These are phyloP conservation scores for Villa cingulata DNA, from an alignment of 2,888 invertebrate species.

Conservation along the genomic window DNA sequence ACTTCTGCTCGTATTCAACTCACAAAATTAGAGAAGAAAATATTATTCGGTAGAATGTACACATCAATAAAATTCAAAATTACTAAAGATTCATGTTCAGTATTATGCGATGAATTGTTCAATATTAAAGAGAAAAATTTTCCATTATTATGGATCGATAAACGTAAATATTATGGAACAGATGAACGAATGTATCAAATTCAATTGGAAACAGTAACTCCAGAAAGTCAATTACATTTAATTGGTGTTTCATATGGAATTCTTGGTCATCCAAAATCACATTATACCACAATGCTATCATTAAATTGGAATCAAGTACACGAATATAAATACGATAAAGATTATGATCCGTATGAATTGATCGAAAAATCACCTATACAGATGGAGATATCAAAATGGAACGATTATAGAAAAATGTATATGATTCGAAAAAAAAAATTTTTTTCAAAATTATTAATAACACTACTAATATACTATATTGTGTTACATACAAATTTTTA, in stretches of 20 bases:
- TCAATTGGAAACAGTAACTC: slow-evolving; percentile 28
- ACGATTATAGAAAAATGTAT: not conserved
- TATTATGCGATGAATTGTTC: slow-evolving; percentile 18
- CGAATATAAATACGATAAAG: slow-evolving; percentile 19
- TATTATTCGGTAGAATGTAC: not conserved
- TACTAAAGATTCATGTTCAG: no score
- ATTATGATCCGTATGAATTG: slow-evolving; percentile 28
- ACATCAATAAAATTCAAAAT: not conserved
- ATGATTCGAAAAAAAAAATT: not conserved
- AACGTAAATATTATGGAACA: slow-evolving; percentile 29
- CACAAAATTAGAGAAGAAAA: no score
- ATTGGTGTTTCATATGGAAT: slow-evolving; percentile 29
- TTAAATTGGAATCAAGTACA: slow-evolving; percentile 26
- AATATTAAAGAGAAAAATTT: slow-evolving; percentile 21
- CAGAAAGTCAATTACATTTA: slow-evolving; percentile 25
- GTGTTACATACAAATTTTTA: no score
- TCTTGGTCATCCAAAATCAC: slow-evolving; percentile 26
- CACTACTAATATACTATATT: no score
- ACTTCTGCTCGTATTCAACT: no score
- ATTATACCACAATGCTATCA: slow-evolving; percentile 26
- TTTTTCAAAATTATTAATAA: no score
- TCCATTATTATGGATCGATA: slow-evolving; percentile 30
- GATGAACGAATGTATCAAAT: slow-evolving; percentile 25
- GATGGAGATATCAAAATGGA: not conserved
- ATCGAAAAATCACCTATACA: slow-evolving; percentile 20